phyloP scores from a whole-genome alignment of 1,140 invertebrate species.

The Pogonognathellus flavescens region DNA sequence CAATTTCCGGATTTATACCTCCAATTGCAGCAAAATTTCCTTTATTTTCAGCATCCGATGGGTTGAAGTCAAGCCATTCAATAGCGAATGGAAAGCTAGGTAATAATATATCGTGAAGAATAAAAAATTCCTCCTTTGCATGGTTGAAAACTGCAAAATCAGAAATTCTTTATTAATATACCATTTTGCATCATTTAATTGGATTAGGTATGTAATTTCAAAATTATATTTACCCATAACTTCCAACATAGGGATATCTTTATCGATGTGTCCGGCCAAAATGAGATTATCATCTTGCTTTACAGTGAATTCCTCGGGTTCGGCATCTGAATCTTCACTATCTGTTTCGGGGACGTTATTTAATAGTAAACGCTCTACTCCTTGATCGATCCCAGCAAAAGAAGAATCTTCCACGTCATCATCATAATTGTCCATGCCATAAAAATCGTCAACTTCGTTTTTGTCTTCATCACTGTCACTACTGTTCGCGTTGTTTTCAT shows the following conservation, averaged over 20 bases:
- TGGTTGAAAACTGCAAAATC: slow-evolving; percentile 88
- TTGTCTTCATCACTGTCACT: too few species aligned
- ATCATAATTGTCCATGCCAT: slow-evolving; percentile 72
- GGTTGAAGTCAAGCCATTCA: slow-evolving; percentile 92
- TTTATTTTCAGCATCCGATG: slow-evolving; percentile 71
- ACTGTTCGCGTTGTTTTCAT: too few species aligned
- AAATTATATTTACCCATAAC: slow-evolving; percentile 79
- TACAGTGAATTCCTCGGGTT: slow-evolving; percentile 91
- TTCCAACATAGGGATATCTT: slow-evolving; percentile 87
- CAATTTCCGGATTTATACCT: slow-evolving; percentile 91
- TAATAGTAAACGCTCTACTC: slow-evolving; percentile 78
- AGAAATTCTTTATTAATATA: slow-evolving; percentile 9
- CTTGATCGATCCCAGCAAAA: slow-evolving; percentile 78
- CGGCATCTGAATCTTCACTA: slow-evolving; percentile 78
- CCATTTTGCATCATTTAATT: not conserved
- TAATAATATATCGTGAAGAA: slow-evolving; percentile 92
- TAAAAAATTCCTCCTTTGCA: slow-evolving; percentile 87
- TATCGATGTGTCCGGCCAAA: slow-evolving; percentile 87
- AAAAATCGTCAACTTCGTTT: slow-evolving; percentile 72
- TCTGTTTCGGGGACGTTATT: slow-evolving; percentile 74
- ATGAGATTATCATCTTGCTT: slow-evolving; percentile 93
- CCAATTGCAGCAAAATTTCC: slow-evolving; percentile 93
- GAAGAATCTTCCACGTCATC: slow-evolving; percentile 68
- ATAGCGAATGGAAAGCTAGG: slow-evolving; percentile 90
- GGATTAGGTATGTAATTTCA: not conserved